Percentiles rank a stretch among this genome's conserved stretches.
Conservation (phyloP, 2,113 vertebrate species). For the Stomatorhinus ivindoensis region DNA sequence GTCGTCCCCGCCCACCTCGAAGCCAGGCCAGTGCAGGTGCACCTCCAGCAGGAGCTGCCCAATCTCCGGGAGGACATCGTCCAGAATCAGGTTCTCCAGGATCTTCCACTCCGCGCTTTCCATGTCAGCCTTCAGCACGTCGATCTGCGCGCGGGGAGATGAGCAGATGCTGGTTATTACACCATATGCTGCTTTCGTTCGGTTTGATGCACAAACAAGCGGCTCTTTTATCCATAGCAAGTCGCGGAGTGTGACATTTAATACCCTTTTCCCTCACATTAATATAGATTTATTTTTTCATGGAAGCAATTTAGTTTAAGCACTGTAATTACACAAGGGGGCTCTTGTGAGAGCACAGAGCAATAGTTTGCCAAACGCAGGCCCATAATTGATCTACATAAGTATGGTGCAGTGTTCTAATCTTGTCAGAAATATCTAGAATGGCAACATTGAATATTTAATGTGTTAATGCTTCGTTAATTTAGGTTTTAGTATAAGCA, state of each 20-base stretch:
- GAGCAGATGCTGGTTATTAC: neutral
- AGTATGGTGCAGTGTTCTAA: neutral
- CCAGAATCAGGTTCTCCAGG: slow-evolving; percentile 86
- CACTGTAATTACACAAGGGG: neutral
- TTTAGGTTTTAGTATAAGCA: neutral
- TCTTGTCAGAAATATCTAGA: neutral
- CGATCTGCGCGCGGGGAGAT: slow-evolving; percentile 63
- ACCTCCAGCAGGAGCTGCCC: slow-evolving; percentile 85
- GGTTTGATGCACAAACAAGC: neutral
- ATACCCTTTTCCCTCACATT: neutral
- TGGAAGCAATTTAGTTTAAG: neutral
- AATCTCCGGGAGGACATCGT: slow-evolving; percentile 76
- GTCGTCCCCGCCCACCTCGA: slow-evolving; percentile 85
- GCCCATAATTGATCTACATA: neutral
- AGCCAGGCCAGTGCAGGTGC: slow-evolving; percentile 91
- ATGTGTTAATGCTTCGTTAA: neutral
- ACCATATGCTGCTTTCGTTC: neutral
- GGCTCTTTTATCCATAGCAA: neutral
- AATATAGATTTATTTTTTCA: slow-evolving; percentile 8
- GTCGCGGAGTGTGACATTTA: neutral
- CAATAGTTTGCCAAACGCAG: neutral
- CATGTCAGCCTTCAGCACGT: slow-evolving; percentile 85
- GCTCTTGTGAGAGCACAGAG: neutral
- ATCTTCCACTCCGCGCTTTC: slow-evolving; percentile 97
- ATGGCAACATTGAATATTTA: neutral